These are phyloP conservation scores for Kryptopterus vitreolus DNA, from an alignment of 2,797 vertebrate genomes.

Conservation along the genomic window DNA sequence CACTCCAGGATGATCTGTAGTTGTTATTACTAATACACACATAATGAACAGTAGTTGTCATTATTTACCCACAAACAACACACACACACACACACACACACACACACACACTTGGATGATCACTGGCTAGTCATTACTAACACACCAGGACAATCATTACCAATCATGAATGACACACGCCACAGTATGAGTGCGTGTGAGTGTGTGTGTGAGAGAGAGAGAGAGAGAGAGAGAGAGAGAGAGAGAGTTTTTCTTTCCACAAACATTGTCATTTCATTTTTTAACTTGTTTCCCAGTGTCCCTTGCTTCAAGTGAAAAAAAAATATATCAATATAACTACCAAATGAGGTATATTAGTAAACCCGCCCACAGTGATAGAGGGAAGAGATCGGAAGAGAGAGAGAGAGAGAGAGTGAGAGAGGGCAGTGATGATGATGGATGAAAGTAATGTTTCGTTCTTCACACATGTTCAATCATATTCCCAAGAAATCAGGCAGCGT, in stretches of 20 bases:
- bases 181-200: background rate
- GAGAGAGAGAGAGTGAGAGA: constrained; percentile 14
- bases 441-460: constrained; percentile 44
- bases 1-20: background rate
- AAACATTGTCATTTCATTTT: constrained; percentile 12
- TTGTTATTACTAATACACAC: background rate
- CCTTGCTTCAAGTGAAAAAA: background rate
- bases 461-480: constrained; percentile 58
- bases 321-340: background rate
- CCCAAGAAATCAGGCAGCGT: constrained; percentile 53
- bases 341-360: background rate
- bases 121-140: background rate
- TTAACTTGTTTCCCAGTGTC: background rate
- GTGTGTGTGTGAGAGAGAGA: background rate
- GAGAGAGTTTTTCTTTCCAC: constrained; percentile 46
- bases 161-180: background rate
- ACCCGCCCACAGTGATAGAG: background rate
- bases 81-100: background rate
- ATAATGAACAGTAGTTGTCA: background rate
- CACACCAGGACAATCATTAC: background rate
- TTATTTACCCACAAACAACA: background rate
- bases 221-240: constrained; percentile 27
- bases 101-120: background rate
- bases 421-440: constrained; percentile 9
- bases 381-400: background rate